Percentiles rank a stretch among this genome's conserved stretches.
Evolutionary conservation across 53 echinoderm and acorn worm genomes (phyloP).

Genomic region (Echinometra lucunter): DNA sequence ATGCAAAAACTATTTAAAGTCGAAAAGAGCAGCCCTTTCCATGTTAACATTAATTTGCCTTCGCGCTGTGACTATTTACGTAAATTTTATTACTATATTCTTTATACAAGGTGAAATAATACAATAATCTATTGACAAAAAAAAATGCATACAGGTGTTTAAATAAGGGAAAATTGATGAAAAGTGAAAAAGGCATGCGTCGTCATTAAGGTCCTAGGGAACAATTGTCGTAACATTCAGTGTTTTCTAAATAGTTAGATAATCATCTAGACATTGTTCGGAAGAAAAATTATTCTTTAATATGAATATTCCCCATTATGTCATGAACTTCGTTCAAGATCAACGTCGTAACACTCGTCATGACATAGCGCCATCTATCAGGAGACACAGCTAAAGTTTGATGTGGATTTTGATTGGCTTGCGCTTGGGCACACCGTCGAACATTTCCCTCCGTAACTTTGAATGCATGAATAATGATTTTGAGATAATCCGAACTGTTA

Average conservation of each 20-base stretch:
- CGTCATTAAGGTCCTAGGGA: too few species aligned
- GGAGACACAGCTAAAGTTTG: not conserved
- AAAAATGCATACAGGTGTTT: too few species aligned
- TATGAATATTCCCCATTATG: not conserved
- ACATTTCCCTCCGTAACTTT: not conserved
- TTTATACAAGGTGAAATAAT: too few species aligned
- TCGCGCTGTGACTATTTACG: not conserved
- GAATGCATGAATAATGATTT: not conserved
- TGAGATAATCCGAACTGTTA: not conserved
- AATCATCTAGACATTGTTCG: not conserved
- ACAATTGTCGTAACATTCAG: too few species aligned
- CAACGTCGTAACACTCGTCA: not conserved
- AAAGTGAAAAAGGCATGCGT: too few species aligned
- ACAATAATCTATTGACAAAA: too few species aligned
- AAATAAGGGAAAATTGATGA: too few species aligned
- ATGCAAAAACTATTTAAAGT: too few species aligned
- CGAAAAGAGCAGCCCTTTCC: too few species aligned
- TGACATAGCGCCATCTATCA: constrained; percentile 47
- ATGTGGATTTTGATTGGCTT: not conserved
- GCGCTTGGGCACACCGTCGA: not conserved
- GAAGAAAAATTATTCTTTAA: not conserved
- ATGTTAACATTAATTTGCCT: too few species aligned
- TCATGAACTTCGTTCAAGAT: not conserved
- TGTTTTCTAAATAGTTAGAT: too few species aligned
- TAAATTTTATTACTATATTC: too few species aligned